Evolutionary conservation across 2,888 invertebrate genomes (phyloP).

Genomic region (Melinopterus prodromus): DNA sequence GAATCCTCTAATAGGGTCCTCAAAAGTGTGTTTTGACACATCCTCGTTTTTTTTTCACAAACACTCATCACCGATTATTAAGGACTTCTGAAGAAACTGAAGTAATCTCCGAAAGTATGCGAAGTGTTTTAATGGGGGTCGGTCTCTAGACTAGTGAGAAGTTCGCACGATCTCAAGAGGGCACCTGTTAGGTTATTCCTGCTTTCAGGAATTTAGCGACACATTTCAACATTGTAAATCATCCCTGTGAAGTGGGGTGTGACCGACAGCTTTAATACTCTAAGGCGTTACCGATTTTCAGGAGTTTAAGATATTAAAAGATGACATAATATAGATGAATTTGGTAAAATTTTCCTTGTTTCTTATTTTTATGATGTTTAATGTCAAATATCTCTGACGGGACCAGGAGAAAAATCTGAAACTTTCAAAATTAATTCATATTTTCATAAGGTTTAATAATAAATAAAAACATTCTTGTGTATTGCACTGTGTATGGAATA

Average conservation of each 20-base stretch:
- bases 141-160: not conserved
- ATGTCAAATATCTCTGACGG: too few relatives aligned
- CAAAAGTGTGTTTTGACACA: not conserved
- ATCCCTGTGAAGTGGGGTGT: not conserved
- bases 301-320: not conserved
- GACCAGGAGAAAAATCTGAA: too few relatives aligned
- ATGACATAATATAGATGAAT: not conserved
- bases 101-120: not conserved
- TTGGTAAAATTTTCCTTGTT: not conserved
- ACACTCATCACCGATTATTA: not conserved
- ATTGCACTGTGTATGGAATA: too few relatives aligned
- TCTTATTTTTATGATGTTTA: too few relatives aligned
- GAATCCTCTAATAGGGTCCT: not conserved
- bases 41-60: not conserved
- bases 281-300: not conserved
- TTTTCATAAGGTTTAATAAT: too few relatives aligned
- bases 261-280: not conserved
- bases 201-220: not conserved
- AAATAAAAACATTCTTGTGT: too few relatives aligned
- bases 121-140: not conserved
- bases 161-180: not conserved
- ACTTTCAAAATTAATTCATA: too few relatives aligned
- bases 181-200: not conserved
- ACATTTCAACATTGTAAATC: conserved; percentile 4
- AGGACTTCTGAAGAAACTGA: not conserved